Percentiles rank a stretch among this genome's conserved stretches.
Evolutionary conservation across 2,888 invertebrate species (phyloP).

Genomic region (Leptopterna dolabrata): DNA sequence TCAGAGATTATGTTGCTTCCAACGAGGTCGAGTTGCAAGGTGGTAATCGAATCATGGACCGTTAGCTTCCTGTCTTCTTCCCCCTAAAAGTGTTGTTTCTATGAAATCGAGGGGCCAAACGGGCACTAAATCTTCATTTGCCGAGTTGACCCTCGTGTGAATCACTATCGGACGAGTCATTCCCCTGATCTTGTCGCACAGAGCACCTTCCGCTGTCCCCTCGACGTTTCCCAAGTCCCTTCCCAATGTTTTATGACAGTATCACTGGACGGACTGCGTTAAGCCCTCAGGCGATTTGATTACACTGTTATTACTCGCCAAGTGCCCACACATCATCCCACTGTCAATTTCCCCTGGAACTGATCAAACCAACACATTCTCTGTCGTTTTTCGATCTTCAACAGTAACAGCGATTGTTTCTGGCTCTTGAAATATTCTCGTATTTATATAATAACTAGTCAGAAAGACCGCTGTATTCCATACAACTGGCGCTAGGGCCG

Average conservation of each 20-base stretch:
- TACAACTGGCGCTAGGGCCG: too few species aligned
- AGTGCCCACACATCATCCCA: neutral
- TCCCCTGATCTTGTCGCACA: slow-evolving; percentile 1
- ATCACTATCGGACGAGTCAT: slow-evolving; percentile 41
- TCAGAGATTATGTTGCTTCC: slow-evolving; percentile 7
- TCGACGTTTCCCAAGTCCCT: neutral
- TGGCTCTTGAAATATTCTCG: too few species aligned
- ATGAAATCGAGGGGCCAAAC: slow-evolving; percentile 53
- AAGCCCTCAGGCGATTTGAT: neutral
- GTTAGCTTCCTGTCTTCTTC: neutral
- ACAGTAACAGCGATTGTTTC: too few species aligned
- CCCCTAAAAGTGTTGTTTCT: slow-evolving; percentile 54
- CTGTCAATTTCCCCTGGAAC: neutral
- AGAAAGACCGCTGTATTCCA: too few species aligned
- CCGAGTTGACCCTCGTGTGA: slow-evolving; percentile 67
- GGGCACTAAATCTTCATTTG: slow-evolving; percentile 56
- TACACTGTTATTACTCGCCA: neutral
- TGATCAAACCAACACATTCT: neutral
- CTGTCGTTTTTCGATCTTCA: too few species aligned
- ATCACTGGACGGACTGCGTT: neutral
- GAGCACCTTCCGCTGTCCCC: neutral
- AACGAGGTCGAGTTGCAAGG: neutral
- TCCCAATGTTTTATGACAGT: neutral
- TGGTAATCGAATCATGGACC: slow-evolving; percentile 32
- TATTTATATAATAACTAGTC: too few species aligned